These are phyloP conservation scores for Rissa tridactyla DNA, from an alignment of 2,113 vertebrate species.

Conservation along the genomic window DNA sequence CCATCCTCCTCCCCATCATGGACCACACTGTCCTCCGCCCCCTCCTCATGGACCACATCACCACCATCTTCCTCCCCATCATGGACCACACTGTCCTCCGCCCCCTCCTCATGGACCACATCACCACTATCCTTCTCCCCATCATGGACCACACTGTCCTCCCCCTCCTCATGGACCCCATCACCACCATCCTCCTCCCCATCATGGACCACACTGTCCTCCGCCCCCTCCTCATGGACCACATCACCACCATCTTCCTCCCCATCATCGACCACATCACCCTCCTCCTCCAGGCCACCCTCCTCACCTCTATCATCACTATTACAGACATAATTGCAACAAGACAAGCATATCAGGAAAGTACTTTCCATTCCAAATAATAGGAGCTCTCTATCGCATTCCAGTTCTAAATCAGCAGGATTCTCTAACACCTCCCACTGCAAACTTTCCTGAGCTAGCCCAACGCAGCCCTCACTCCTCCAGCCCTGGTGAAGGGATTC, in stretches of 20 bases:
- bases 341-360: background rate
- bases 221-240: background rate
- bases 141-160: no score
- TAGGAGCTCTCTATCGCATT: constrained; percentile 31
- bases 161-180: no score
- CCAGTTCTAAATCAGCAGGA: constrained; percentile 47
- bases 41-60: background rate
- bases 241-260: background rate
- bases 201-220: background rate
- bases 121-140: background rate
- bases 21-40: background rate
- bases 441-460: constrained; percentile 43
- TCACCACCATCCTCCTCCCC: background rate
- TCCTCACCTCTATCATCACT: background rate
- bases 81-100: background rate
- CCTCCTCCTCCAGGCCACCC: background rate
- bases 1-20: background rate
- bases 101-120: background rate
- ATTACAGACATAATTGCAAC: background rate
- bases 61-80: background rate
- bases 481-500: background rate
- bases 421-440: constrained; percentile 56
- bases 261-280: background rate
- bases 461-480: background rate
- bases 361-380: background rate